Evolutionary conservation across 2,797 vertebrate genomes (phyloP).

Genomic region (Pangasius krempfi): DNA sequence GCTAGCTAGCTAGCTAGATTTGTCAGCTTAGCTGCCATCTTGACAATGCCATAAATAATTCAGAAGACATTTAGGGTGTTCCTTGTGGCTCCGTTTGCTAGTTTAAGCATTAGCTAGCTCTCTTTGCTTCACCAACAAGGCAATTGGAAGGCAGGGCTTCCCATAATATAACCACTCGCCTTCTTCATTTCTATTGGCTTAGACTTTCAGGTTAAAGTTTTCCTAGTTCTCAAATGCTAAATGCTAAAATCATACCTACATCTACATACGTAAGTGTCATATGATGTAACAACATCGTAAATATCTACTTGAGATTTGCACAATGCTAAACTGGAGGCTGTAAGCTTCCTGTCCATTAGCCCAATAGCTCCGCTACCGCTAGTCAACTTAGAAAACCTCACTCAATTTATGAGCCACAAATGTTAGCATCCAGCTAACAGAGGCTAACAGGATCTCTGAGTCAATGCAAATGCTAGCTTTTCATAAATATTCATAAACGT

Average conservation of each 20-base stretch:
- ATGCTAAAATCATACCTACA: too few species aligned
- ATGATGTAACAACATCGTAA: too few species aligned
- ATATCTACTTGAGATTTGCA: too few species aligned
- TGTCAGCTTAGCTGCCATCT: background rate
- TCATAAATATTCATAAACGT: background rate
- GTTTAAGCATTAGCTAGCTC: background rate
- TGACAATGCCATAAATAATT: background rate
- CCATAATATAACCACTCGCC: background rate
- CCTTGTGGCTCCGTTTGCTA: background rate
- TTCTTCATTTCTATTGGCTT: background rate
- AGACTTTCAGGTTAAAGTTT: too few species aligned
- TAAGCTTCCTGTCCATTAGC: too few species aligned
- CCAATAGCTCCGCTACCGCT: too few species aligned
- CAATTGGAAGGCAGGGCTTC: background rate
- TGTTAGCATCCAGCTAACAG: background rate
- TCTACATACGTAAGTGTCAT: too few species aligned
- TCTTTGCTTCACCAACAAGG: background rate
- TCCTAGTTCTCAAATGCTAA: too few species aligned
- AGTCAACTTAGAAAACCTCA: background rate
- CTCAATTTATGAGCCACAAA: background rate
- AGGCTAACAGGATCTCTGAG: background rate
- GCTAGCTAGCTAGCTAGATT: background rate
- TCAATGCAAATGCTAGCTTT: background rate
- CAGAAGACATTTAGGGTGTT: too few species aligned
- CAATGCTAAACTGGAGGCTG: too few species aligned